These are phyloP conservation scores for Caenorhabditis afra DNA, from an alignment of 2,888 invertebrate species.

Conservation along the genomic window DNA sequence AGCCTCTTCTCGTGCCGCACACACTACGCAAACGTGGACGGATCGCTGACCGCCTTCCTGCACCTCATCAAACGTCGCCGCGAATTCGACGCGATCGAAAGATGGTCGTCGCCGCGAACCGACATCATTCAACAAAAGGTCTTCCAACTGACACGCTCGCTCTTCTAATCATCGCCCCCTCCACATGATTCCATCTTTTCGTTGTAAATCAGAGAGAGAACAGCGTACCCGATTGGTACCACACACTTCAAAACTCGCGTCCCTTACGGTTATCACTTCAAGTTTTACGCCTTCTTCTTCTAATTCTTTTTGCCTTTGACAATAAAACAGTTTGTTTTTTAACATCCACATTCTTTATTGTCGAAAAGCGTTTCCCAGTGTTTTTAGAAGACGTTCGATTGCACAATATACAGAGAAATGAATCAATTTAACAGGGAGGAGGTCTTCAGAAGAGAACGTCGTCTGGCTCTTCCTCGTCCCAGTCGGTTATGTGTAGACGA, in stretches of 20 bases:
- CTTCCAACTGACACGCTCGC: conserved; percentile 63
- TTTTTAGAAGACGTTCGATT: too few species aligned
- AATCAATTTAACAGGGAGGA: too few species aligned
- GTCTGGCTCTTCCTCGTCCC: too few species aligned
- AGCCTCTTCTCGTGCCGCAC: conserved; percentile 75
- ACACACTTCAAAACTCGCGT: conserved; percentile 5
- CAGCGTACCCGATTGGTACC: conserved; percentile 30
- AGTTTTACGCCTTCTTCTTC: conserved; percentile 26
- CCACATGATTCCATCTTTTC: not conserved
- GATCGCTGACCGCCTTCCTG: conserved; percentile 71
- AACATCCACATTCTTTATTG: not conserved
- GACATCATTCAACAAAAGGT: conserved; percentile 71
- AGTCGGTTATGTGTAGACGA: not conserved
- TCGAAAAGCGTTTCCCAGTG: too few species aligned
- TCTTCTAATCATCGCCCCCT: conserved; percentile 37
- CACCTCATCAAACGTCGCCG: conserved; percentile 68
- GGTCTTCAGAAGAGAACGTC: not conserved
- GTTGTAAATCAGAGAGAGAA: conserved; percentile 16
- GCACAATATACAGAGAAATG: too few species aligned
- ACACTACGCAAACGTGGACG: conserved; percentile 72
- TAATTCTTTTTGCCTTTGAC: not conserved
- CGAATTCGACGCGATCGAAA: conserved; percentile 73
- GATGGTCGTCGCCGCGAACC: conserved; percentile 70
- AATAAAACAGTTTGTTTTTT: not conserved
- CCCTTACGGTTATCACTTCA: conserved; percentile 43